These are phyloP conservation scores for Quadroppia sp. DNA, from an alignment of 2,888 invertebrate species.

Conservation along the genomic window DNA sequence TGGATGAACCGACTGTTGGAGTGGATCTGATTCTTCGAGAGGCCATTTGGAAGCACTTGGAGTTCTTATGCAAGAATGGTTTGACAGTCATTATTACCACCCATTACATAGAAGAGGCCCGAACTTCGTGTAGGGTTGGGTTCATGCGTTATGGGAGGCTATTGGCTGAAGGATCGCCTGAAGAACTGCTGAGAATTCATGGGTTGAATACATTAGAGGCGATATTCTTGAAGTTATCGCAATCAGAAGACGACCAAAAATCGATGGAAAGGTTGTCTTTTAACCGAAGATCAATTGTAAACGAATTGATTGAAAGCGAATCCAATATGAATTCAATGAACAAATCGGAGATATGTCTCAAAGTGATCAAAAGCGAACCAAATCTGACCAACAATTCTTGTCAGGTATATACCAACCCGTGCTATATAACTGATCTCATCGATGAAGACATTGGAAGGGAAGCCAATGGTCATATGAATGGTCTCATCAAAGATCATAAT, in stretches of 20 bases:
- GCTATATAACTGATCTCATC: too few relatives aligned
- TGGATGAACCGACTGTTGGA: constrained; percentile 89
- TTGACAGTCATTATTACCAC: constrained; percentile 64
- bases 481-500: neutral
- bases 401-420: too few relatives aligned
- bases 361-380: neutral
- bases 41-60: constrained; percentile 43
- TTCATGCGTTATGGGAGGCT: constrained; percentile 53
- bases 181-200: constrained; percentile 44
- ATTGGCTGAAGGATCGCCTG: constrained; percentile 52
- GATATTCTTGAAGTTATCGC: constrained; percentile 3
- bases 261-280: neutral
- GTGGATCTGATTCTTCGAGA: constrained; percentile 74
- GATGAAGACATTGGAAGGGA: neutral
- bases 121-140: constrained; percentile 51
- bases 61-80: neutral
- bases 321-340: neutral
- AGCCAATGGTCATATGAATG: neutral
- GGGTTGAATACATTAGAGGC: constrained; percentile 4
- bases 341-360: neutral
- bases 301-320: neutral
- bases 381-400: neutral
- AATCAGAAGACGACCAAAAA: neutral
- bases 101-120: constrained; percentile 90
- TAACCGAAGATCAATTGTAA: neutral